Evolutionary conservation across 2,797 vertebrate genomes (phyloP).

Genomic region (Sphenopsis melanotis): DNA sequence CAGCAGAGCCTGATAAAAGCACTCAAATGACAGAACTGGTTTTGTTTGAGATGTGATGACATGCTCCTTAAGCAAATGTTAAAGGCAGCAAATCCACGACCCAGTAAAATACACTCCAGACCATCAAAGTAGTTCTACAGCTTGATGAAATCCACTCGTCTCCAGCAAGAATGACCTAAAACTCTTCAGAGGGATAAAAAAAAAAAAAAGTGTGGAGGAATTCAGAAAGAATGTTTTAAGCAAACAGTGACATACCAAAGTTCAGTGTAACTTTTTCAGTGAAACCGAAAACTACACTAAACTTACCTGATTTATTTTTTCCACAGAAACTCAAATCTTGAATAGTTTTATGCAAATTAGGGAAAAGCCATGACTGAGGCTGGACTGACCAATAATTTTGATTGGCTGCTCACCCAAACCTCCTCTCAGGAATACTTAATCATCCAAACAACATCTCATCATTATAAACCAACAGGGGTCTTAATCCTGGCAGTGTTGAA

Average conservation of each 20-base stretch:
- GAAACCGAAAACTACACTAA: conserved; percentile 1
- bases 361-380: background rate
- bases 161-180: conserved; percentile 41
- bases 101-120: conserved; percentile 45
- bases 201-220: background rate
- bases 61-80: conserved; percentile 58
- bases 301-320: background rate
- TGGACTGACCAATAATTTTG: background rate
- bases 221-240: conserved; percentile 55
- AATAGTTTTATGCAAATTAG: background rate
- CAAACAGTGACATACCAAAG: conserved; percentile 44
- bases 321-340: background rate
- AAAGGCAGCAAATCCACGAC: conserved; percentile 41
- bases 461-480: background rate
- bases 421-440: background rate
- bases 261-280: background rate
- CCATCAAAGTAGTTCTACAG: conserved; percentile 44
- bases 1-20: conserved; percentile 36
- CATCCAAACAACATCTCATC: background rate
- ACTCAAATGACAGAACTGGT: conserved; percentile 34
- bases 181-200: conserved; percentile 13
- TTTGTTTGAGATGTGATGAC: conserved; percentile 45
- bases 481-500: background rate
- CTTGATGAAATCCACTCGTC: conserved; percentile 42
- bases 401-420: background rate